phyloP scores from a whole-genome alignment of 2,797 vertebrate species.

The Catamblyrhynchus diadema region DNA sequence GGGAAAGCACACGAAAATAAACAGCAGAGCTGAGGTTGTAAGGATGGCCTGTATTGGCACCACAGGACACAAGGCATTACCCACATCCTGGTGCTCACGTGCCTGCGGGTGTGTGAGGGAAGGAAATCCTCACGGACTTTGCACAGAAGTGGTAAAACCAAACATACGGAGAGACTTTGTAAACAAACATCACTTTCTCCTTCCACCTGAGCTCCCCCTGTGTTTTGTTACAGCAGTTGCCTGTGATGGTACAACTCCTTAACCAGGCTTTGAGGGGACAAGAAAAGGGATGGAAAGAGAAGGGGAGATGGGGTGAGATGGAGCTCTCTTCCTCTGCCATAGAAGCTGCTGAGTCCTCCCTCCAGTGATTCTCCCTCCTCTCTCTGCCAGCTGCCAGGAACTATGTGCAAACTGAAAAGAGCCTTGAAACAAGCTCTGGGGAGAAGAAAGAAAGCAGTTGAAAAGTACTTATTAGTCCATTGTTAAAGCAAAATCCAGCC shows the following conservation, averaged over 20 bases:
- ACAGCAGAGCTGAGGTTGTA: not conserved
- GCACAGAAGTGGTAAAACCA: not conserved
- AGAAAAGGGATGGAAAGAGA: not conserved
- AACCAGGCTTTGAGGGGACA: not conserved
- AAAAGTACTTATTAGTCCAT: not conserved
- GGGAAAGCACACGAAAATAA: not conserved
- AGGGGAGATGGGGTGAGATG: not conserved
- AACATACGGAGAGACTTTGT: fast-evolving
- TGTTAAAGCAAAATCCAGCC: not conserved
- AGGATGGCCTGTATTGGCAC: fast-evolving
- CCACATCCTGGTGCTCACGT: not conserved
- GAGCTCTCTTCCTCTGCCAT: not conserved
- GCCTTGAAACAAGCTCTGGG: not conserved
- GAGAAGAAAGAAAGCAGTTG: not conserved
- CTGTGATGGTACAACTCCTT: not conserved
- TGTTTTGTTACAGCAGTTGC: not conserved
- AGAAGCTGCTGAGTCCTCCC: not conserved
- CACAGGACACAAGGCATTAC: not conserved
- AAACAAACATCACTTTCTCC: not conserved
- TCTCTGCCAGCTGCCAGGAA: not conserved
- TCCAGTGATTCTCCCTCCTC: not conserved
- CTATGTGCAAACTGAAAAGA: not conserved
- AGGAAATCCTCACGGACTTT: not conserved
- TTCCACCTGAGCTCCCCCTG: not conserved
- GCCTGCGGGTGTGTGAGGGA: not conserved